Base-by-base conservation (phyloP, 92 coral and sea anemone species). In the Pocillopora meandrina region DNA sequence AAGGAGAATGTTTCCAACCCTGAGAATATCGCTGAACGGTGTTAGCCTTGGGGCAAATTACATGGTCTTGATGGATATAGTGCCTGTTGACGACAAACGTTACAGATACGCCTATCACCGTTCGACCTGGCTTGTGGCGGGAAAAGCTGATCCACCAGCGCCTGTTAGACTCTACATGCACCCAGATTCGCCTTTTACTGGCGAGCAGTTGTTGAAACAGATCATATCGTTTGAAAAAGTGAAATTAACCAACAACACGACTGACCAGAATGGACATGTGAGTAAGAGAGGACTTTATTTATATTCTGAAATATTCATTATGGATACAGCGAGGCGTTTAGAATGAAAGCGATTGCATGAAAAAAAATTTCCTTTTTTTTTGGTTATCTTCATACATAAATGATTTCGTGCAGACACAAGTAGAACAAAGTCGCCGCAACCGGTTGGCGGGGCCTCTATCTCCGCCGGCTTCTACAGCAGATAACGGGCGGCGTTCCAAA, bases 101-200 rank as follows among this genome's bases (percentile, higher is more conserved):
- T 95, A 95, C 78, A 95, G 98, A 82, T 95, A 95, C 86, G 98
- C 98, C 62, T 95, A 95, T 79, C 98, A 95, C 81, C 93, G 98
- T 71, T 95, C 98, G 14, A 94, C 98, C 68, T 95, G 98, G 98
- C 90, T 95, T 79, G 95, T 93, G 57, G 97, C 98, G 36, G 98
- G 98, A 31, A 95, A 93, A 80, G 98, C 98, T n/a, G 98, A 95
- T 74, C 98, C 98, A 33, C 98, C 98, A 23, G 95, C 98, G 78
- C 98, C 95, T 42, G 95, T 93, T 52, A 89, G 98, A 75, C 92
- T 95, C 49, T 95, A 94, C 90, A 93, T 95, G 98, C 98, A 95
- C 71, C 98, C 98, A 69, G 98, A 95, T 82, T 94, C 98, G 12
- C 98, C 98, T 60, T 95, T 95, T 75, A 93, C 98, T 15, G 98